phyloP scores from a whole-genome alignment of 2,113 vertebrate genomes.

The Callipepla californica region DNA sequence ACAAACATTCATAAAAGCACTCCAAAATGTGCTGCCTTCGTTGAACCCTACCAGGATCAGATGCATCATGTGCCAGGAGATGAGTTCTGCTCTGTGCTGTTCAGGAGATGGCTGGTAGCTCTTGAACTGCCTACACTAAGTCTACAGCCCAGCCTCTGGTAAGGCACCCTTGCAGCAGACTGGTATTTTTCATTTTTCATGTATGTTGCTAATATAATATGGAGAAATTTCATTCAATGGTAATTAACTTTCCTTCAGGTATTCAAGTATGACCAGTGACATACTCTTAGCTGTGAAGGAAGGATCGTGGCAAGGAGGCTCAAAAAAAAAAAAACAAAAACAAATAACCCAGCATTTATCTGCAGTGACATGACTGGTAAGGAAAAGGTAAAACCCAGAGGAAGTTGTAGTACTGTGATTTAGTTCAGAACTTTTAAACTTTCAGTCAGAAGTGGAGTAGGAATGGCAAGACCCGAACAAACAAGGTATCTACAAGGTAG shows the following conservation, averaged over 20 bases:
- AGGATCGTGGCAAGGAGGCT: not conserved
- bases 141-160: not conserved
- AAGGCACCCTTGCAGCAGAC: not conserved
- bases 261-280: not conserved
- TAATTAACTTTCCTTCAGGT: not conserved
- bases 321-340: not conserved
- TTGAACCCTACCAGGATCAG: not conserved
- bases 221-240: not conserved
- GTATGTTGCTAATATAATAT: not conserved
- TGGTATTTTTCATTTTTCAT: not conserved
- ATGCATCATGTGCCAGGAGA: not conserved
- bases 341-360: not conserved
- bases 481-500: not conserved
- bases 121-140: not conserved
- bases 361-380: not conserved
- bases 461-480: not conserved
- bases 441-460: not conserved
- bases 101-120: not conserved
- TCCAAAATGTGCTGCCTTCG: not conserved
- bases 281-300: not conserved
- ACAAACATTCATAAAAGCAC: not conserved
- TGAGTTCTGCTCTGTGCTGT: not conserved
- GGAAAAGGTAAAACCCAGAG: not conserved
- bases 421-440: not conserved
- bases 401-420: not conserved